Conservation (phyloP, 2,113 vertebrate species). For the Scortum barcoo region DNA sequence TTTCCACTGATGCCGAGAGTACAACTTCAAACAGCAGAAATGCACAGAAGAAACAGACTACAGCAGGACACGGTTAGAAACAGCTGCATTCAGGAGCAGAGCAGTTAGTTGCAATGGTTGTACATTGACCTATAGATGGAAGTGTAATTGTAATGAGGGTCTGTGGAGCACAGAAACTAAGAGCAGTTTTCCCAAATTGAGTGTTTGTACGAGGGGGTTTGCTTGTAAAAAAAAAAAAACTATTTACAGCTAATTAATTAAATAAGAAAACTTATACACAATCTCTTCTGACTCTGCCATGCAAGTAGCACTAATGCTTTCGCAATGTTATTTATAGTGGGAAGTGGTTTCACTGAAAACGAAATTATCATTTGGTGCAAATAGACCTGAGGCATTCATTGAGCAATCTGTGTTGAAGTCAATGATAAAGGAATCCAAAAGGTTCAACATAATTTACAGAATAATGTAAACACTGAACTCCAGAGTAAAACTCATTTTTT, state of each 20-base stretch:
- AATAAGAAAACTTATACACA: background rate
- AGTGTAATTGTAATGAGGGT: too few relatives aligned
- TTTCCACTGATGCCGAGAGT: too few relatives aligned
- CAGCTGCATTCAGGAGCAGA: too few relatives aligned
- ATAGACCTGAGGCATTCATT: background rate
- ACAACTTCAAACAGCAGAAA: too few relatives aligned
- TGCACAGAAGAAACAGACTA: too few relatives aligned
- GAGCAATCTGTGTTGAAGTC: background rate
- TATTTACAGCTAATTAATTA: background rate
- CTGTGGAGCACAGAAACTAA: too few relatives aligned
- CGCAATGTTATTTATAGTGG: background rate
- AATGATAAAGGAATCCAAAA: background rate
- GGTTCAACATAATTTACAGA: background rate
- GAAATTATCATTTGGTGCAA: background rate
- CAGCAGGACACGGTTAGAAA: too few relatives aligned
- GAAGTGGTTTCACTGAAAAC: background rate
- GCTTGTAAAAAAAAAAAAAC: background rate
- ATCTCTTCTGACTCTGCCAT: background rate
- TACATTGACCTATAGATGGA: too few relatives aligned
- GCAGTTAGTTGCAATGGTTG: too few relatives aligned
- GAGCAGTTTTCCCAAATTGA: too few relatives aligned
- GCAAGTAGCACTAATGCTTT: background rate
- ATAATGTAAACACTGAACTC: background rate
- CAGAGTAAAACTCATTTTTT: too few relatives aligned
- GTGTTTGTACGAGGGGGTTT: too few relatives aligned